Base-by-base conservation (phyloP, 1,140 invertebrate species). In the Drosophila dunni region DNA sequence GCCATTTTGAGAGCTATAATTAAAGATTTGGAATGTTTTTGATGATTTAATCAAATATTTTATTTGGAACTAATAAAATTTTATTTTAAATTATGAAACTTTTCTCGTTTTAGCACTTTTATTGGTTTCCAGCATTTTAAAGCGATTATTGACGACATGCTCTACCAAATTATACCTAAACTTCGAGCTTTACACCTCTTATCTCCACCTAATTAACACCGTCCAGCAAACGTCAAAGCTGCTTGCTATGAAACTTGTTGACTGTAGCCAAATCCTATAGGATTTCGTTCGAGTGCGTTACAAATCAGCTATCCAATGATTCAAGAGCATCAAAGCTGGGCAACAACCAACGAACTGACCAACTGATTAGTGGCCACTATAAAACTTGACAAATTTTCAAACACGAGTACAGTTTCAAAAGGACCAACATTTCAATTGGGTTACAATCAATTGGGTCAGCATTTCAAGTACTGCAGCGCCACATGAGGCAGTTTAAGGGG, bases 351-450 rank as follows among this genome's bases (percentile, higher is more conserved):
- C 62, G 24, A 58, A 67, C 64, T 68, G 51, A 50, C 70, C 63
- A 75, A 72, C 61, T 85, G 81, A 85, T 85, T 85, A 85, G 79
- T 58, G 83, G 76, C 75, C 51, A 75, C 70, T 81, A 73, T 75
- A 75, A 29, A 78, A 81, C 61, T 81, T 72, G 69, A 72, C 29
- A 61, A 66, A 29, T 40, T 68, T 45, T 15, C 24, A 11, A 34
- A 42, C 11, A 24, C 29, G n/a, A 54, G 1, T 7, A 20, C 44
- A 48, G 40, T 40, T 56, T 34, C 10, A 51, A 51, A 33, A n/a
- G 17, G 34, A 29, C 15, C 40, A 40, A 51, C 51, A 45, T 20
- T 56, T 56, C 40, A 40, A 15, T 54, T 48, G 33, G 10, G 56
- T 58, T 15, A 20, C 17, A 42, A 46, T 29, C 46, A 53, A 63